phyloP scores from a whole-genome alignment of 2,113 vertebrate species.

The Alexandromys fortis region DNA sequence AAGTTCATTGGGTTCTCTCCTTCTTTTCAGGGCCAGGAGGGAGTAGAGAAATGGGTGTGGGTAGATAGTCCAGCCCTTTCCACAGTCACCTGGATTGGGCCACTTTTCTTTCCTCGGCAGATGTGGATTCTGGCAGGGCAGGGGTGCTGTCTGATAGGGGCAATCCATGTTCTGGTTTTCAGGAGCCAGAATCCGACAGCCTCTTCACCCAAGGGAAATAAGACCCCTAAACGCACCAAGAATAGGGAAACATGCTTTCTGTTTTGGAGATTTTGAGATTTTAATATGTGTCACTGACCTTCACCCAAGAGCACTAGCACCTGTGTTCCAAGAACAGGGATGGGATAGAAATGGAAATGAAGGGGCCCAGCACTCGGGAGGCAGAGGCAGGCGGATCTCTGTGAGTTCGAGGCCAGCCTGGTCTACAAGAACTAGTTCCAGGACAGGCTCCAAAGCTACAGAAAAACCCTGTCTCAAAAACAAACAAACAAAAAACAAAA shows the following conservation, averaged over 20 bases:
- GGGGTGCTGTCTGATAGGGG: not conserved
- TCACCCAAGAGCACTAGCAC: not conserved
- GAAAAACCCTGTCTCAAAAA: no score
- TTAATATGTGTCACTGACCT: not conserved
- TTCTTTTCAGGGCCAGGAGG: not conserved
- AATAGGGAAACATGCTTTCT: not conserved
- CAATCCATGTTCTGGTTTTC: not conserved
- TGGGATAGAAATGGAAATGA: not conserved
- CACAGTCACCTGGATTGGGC: not conserved
- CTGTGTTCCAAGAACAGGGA: not conserved
- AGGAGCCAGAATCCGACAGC: not conserved
- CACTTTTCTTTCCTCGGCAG: not conserved
- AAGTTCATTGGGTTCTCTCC: not conserved
- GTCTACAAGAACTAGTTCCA: no score
- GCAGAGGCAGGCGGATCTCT: no score
- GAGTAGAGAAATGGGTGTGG: not conserved
- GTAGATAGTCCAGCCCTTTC: not conserved
- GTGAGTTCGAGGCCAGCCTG: no score
- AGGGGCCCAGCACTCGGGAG: no score
- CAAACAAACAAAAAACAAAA: no score
- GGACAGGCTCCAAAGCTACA: no score
- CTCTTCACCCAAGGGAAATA: not conserved
- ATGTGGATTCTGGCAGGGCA: not conserved
- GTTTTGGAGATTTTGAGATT: not conserved
- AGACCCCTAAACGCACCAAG: not conserved